Evolutionary conservation across 2,888 invertebrate species (phyloP), one percentile per base, ranked within the genome.

Genomic region (Cylindroiulus punctatus): DNA sequence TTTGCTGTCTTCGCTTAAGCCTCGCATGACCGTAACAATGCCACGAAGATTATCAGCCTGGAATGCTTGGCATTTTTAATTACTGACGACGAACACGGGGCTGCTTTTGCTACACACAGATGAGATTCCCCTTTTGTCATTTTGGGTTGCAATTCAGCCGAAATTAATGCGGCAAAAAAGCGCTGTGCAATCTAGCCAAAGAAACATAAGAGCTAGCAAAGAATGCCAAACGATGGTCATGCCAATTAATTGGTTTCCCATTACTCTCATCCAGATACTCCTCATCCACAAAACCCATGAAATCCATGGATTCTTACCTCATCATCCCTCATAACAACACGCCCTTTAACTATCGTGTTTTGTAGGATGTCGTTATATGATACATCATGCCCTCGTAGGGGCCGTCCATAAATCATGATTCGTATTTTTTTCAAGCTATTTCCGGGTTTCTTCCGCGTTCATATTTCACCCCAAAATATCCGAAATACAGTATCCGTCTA

Each of bases 51-150:
- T 76, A 76, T 22, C 76, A 76, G 76, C 12, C 76, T 83, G 83
- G 83, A 83, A 83, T 83, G 83, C 44, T 83, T 83, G 83, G 83
- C 83, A 83, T 83, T 83, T 83, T 83, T 83, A 83, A 83, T 83
- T 83, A 83, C 83, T 83, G 76, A 30, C 76, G 76, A 76, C 76
- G 76, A 76, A 76, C 76, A 30, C 76, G 30, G 76, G 30, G 76
- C 76, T 76, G 76, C 76, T 76, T 76, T 76, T 10, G 76, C 26
- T 76, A 76, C 76, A 76, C 7, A 12, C 14, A 76, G 76, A 76
- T 76, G 76, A 76, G 76, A 76, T 76, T 76, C 76, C 76, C 76
- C 76, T 76, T 76, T 76, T 76, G 76, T 76, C 76, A 30, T 76
- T 76, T 76, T 76, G 30, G 76, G 30, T 30, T 76, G 76, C 76